A percentile compares a stretch with the other conserved stretches of the same genome.
Conservation (phyloP, 1,140 invertebrate genomes). For the Arion vulgaris region DNA sequence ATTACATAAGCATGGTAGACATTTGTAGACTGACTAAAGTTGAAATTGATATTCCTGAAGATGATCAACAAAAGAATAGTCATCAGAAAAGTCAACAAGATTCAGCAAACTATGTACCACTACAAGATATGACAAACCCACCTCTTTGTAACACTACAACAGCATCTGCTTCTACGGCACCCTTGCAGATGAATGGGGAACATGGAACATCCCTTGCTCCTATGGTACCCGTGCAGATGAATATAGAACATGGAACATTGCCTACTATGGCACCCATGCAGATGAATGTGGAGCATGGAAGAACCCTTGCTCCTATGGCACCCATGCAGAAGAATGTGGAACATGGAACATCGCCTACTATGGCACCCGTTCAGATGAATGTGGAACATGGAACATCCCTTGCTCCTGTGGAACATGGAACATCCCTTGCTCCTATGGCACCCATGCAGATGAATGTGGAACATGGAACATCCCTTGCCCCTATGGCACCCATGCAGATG, state of each 20-base stretch:
- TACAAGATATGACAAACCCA: no score
- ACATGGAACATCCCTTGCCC: neutral
- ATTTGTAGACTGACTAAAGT: neutral
- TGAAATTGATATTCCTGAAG: neutral
- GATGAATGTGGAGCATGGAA: neutral
- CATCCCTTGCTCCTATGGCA: no score
- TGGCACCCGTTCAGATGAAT: neutral
- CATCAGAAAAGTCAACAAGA: no score
- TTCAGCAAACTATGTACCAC: no score
- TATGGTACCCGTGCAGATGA: no score
- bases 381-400: neutral
- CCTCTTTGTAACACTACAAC: no score
- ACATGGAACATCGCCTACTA: neutral
- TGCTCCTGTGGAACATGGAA: no score
- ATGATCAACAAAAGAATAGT: neutral
- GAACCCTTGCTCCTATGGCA: no score
- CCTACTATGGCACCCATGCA: no score
- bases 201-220: neutral
- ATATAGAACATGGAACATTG: neutral
- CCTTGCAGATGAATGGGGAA: neutral
- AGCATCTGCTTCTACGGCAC: no score
- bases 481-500: no score
- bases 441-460: neutral
- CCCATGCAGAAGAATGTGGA: neutral
- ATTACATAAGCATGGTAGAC: neutral